Percentiles rank a stretch among this genome's conserved stretches.
These are phyloP conservation scores for Cryptotermes secundus DNA, from an alignment of 1,140 invertebrate genomes.

Conservation along the genomic window DNA sequence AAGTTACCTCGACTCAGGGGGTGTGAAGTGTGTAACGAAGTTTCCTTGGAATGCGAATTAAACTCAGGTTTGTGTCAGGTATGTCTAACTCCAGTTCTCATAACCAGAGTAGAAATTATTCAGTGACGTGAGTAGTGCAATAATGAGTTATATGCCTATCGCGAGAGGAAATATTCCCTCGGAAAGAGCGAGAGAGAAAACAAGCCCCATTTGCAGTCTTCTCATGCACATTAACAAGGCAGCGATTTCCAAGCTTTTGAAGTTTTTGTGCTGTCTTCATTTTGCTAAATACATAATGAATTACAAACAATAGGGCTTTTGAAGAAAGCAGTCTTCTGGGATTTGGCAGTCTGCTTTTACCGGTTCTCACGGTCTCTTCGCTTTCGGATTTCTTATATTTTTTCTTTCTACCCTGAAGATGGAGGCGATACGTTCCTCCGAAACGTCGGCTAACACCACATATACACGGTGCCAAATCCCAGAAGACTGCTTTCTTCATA, in stretches of 20 bases:
- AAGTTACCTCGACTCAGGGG: neutral
- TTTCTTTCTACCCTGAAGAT: too few species aligned
- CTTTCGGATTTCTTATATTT: too few species aligned
- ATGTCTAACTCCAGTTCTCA: neutral
- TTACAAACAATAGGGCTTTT: neutral
- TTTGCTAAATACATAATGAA: neutral
- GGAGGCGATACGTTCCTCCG: too few species aligned
- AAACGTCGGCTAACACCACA: too few species aligned
- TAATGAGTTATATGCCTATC: neutral
- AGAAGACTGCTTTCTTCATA: too few species aligned
- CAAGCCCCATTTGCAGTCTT: neutral
- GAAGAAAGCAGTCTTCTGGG: too few species aligned
- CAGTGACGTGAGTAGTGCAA: neutral
- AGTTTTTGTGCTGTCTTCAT: neutral
- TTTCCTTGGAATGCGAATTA: conserved; percentile 9
- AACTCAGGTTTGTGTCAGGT: neutral
- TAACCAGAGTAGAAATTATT: neutral
- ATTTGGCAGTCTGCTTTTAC: too few species aligned
- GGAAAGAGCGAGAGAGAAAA: neutral
- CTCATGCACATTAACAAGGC: neutral
- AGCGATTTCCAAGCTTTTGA: neutral
- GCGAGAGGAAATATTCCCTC: neutral
- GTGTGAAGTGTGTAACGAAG: neutral
- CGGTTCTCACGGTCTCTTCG: too few species aligned
- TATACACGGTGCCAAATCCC: too few species aligned